Base-by-base conservation (phyloP, 1,140 invertebrate species). In the Drosophila tropicalis region DNA sequence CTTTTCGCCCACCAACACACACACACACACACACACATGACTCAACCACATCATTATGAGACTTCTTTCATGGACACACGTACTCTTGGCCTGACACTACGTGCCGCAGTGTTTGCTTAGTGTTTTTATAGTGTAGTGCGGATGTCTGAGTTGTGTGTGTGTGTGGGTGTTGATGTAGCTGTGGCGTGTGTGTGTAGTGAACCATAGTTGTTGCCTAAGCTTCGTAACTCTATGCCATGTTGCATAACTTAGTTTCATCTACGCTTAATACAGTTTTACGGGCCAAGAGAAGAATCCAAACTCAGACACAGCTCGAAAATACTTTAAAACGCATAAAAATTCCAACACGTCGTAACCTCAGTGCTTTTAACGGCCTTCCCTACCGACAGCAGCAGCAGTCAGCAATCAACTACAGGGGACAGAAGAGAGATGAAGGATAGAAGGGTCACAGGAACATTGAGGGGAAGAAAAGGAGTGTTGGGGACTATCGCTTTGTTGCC, bases 311-410 rank as follows among this genome's bases (percentile, higher is more conserved):
- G 66, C 55, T 17, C 72, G 81, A 77, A 89, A 89, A 89, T 89
- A 89, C 84, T 89, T 89, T 89, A 89, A 89, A 89, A 84, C 84
- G 80, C 77, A 89, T 89, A 89, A 89, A 89, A 89, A 89, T 89
- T 90, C 84, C 80, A 73, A 84, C 83, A 89, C 84, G 84, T 89
- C 85, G 84, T 89, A 89, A 89, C 81, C 80, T 89, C 72, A 62
- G 62, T 70, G 80, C 85, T 87, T 89, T 89, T 84, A 87, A 83
- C 80, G 80, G 71, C 72, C 44, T 58, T 65, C 57, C 39, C 54
- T 22, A 51, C 44, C 9, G 10, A 51, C 64, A 72, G 67, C 82
- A 86, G 17, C 63, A 75, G 71, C 82, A 86, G 80, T 83, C 84
- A 70, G 80, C 77, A 87, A 87, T 87, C 84, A 87, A 89, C 79